These are phyloP conservation scores for Heliconius nattereri DNA, from an alignment of 1,140 invertebrate genomes.

Conservation along the genomic window DNA sequence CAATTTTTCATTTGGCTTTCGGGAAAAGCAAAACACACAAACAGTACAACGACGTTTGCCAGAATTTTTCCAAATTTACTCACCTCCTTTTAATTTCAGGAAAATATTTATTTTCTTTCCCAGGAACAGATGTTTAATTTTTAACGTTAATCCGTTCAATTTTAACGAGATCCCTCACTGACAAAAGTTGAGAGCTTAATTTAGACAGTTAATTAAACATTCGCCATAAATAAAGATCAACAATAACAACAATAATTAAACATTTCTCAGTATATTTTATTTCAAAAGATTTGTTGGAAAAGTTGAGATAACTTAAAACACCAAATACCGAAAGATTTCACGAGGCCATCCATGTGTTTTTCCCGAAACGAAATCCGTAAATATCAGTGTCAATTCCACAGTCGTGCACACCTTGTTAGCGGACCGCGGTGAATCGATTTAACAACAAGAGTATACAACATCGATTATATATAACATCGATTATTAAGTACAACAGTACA, in stretches of 20 bases:
- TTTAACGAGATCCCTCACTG: slow-evolving; percentile 61
- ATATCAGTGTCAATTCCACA: slow-evolving; percentile 34
- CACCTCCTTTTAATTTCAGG: slow-evolving; percentile 60
- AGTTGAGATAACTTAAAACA: not conserved
- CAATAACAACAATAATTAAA: too few species aligned
- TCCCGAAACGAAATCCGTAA: slow-evolving; percentile 22
- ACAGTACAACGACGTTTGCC: slow-evolving; percentile 37
- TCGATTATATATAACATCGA: slow-evolving; percentile 29
- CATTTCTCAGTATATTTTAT: slow-evolving; percentile 53
- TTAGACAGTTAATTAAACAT: slow-evolving; percentile 68
- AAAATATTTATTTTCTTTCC: slow-evolving; percentile 62
- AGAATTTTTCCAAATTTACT: slow-evolving; percentile 56
- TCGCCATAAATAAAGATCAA: too few species aligned
- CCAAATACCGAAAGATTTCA: not conserved
- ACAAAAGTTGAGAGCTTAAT: slow-evolving; percentile 56
- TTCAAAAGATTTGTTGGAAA: slow-evolving; percentile 47
- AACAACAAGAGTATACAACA: slow-evolving; percentile 36
- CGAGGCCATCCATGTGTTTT: not conserved
- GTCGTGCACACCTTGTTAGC: slow-evolving; percentile 38
- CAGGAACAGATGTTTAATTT: slow-evolving; percentile 59
- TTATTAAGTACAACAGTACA: slow-evolving; percentile 10
- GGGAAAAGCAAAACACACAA: slow-evolving; percentile 18
- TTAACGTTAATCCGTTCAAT: slow-evolving; percentile 50
- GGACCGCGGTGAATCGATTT: slow-evolving; percentile 30
- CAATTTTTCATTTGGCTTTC: slow-evolving; percentile 11